phyloP scores from a whole-genome alignment of 1,140 invertebrate species.

The Pararge aegeria region DNA sequence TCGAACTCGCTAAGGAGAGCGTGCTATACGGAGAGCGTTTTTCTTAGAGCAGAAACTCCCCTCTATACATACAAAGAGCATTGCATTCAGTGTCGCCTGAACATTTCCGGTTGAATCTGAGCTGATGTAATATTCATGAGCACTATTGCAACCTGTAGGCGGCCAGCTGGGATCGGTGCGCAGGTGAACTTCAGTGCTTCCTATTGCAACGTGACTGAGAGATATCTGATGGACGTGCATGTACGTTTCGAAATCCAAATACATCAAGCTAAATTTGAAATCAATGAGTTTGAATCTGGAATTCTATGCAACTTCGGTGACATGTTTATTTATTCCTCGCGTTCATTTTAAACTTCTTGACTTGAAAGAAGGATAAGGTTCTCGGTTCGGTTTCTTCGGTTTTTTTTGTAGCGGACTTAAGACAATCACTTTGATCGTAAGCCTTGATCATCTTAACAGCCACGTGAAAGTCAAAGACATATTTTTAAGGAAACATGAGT shows the following conservation, averaged over 20 bases:
- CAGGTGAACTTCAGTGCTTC: background rate
- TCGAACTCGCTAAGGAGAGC: no score
- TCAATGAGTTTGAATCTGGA: background rate
- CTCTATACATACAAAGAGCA: background rate
- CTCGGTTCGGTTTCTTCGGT: no score
- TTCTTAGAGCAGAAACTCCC: background rate
- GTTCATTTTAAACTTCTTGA: no score
- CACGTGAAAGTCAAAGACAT: no score
- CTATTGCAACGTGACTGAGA: slow-evolving; percentile 5
- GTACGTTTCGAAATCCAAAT: background rate
- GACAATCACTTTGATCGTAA: no score
- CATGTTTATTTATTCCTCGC: no score
- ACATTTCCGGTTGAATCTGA: background rate
- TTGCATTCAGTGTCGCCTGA: background rate
- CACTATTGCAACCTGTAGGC: background rate
- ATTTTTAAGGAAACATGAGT: no score
- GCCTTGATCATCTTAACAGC: no score
- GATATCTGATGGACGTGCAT: background rate
- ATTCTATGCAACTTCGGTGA: background rate
- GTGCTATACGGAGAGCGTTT: no score
- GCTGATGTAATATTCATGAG: slow-evolving; percentile 3
- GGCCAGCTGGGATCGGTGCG: background rate
- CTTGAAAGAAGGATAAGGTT: no score
- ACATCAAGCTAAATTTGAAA: background rate
- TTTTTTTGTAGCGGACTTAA: no score